Evolutionary conservation across 2,888 invertebrate genomes (phyloP).

Genomic region (Seladonia tumulorum): DNA sequence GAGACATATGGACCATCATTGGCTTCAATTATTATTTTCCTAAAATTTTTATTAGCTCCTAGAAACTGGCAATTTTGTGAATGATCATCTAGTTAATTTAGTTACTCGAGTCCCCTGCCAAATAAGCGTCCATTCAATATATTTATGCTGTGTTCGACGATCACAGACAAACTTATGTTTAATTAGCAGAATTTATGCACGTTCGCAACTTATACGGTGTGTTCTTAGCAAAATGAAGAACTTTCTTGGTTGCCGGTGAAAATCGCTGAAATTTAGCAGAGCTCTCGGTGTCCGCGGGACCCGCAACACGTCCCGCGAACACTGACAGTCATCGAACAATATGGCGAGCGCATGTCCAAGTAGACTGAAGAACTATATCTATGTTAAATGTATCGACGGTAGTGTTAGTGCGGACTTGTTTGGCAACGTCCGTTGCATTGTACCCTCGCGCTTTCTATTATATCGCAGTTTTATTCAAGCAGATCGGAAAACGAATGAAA

Average conservation of each 20-base stretch:
- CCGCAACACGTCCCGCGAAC: neutral
- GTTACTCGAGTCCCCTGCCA: neutral
- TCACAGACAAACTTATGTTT: no score
- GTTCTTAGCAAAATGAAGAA: neutral
- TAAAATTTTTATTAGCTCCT: no score
- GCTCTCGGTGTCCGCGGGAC: neutral
- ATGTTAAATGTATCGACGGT: slow-evolving; percentile 49
- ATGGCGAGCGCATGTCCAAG: neutral
- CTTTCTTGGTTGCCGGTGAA: neutral
- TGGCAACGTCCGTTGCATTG: neutral
- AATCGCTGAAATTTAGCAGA: neutral
- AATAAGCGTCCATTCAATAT: neutral
- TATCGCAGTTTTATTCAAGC: slow-evolving; percentile 1
- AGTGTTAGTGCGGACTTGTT: slow-evolving; percentile 40
- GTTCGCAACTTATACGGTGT: neutral
- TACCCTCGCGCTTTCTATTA: slow-evolving; percentile 9
- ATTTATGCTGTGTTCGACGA: neutral
- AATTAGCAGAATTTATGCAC: neutral
- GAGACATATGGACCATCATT: neutral
- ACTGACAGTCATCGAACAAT: neutral
- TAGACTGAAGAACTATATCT: slow-evolving; percentile 43
- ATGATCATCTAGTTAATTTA: neutral
- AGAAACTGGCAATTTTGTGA: neutral
- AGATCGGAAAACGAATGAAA: neutral
- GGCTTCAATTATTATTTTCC: no score